A percentile compares a stretch with the other conserved stretches of the same genome.
Conservation (phyloP, 2,888 invertebrate species). For the Tuberolachnus salignus region DNA sequence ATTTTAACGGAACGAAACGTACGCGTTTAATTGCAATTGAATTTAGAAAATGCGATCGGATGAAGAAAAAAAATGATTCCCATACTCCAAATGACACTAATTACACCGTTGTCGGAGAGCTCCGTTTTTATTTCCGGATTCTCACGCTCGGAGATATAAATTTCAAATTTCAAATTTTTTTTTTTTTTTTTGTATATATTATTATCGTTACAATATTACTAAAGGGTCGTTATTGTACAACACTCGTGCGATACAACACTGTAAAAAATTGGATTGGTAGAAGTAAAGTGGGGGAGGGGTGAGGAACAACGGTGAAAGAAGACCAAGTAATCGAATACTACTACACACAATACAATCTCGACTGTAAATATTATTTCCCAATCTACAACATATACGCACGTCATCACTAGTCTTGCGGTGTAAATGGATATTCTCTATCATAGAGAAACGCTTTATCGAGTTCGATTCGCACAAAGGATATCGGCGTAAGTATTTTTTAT, state of each 20-base stretch:
- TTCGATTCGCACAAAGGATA: conserved; percentile 35
- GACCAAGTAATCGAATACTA: neutral
- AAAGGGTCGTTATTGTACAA: too few relatives aligned
- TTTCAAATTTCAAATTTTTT: neutral
- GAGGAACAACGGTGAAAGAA: neutral
- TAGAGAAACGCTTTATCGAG: conserved; percentile 34
- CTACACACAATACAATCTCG: too few relatives aligned
- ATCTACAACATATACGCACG: neutral
- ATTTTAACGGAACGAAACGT: too few relatives aligned
- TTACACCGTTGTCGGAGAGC: too few relatives aligned
- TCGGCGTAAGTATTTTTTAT: neutral
- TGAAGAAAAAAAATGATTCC: too few relatives aligned
- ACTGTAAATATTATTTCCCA: conserved; percentile 39
- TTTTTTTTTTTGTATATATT: too few relatives aligned
- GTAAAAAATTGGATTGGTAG: neutral
- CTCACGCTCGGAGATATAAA: neutral
- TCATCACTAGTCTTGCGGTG: neutral
- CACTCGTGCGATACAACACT: neutral
- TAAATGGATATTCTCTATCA: too few relatives aligned
- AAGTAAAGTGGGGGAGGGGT: neutral
- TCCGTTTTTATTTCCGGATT: too few relatives aligned
- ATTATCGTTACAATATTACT: neutral
- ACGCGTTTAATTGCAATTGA: too few relatives aligned
- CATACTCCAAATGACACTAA: too few relatives aligned
- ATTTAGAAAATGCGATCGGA: too few relatives aligned